Evolutionary conservation across 2,113 vertebrate genomes (phyloP), one percentile per base, ranked within the genome.

Genomic region (Sorex fumeus): DNA sequence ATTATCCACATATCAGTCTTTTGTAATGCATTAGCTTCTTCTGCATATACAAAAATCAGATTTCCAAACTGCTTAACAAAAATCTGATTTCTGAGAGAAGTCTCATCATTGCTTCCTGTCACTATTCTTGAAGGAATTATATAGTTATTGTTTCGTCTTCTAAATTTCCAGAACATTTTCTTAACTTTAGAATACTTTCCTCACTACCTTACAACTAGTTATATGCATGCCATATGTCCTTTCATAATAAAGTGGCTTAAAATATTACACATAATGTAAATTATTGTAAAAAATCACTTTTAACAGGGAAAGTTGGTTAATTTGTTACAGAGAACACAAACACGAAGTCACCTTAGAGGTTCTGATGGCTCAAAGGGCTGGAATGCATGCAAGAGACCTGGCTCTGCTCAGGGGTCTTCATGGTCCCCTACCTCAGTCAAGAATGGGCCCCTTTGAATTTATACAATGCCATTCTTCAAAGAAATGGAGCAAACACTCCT

Each of bases 211-310:
- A 53, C 10, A 12, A 11, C 25, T 77, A n/a, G 21, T 27, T 75
- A 4, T 32, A 1, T 30, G 23, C 1, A 43, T 60, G 77, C 62
- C 9, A 53, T 13, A 28, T 50, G 0, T 84, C 16, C 3, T 50
- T 64, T 32, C 34, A 47, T 0, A 84, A 12, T 45, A 23, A 72
- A 86, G 72, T 78, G 57, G 30, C 13, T 72, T 71, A 66, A 72
- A 77, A 67, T n/a, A 7, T 40, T 80, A 30, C 32, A 83, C 4
- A 28, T 71, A 1, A 23, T 30, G 18, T 19, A 40, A n/a, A 88
- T 62, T 50, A 50, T 10, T 80, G 50, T 81, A 93, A 91, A 91
- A 87, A 47, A 11, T 30, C 1, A 23, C 78, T n/a, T 30, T 75
- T 64, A 93, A 81, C 5, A 86, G 74, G 34, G 76, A 88, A 88